Evolutionary conservation across 2,797 vertebrate genomes (phyloP), one percentile per base, ranked within the genome.

Genomic region (Argentina silus): DNA sequence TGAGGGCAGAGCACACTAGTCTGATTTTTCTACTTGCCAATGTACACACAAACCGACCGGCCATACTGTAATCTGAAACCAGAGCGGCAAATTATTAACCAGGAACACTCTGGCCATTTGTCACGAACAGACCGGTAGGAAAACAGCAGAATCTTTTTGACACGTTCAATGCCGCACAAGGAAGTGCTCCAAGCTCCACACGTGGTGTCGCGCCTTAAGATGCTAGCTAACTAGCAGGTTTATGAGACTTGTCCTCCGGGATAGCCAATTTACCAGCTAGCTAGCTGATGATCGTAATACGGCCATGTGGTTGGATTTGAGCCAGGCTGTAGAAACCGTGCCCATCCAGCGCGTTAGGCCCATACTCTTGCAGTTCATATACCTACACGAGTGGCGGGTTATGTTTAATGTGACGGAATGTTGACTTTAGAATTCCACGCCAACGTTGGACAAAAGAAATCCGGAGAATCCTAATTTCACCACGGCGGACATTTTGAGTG

Each of bases 401-500:
- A 62, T 19, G 44, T 67, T 67, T 11, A 6, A 67, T 3, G 11
- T 21, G 14, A 6, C 45, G 42, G n/a, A 48, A 3, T 14, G 48
- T 1, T 36, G 0, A 27, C 4, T 36, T 36, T 36, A 36, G 2
- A 67, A 67, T 27, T 51, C 19, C 3, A 11, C 44, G 1, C 15
- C 9, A 27, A 44, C 10, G 27, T 14, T 57, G 57, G 21, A 59
- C 57, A 67, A 65, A 51, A 48, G 21, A 61, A 82, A 78, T 73
- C 64, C 9, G 62, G 43, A 61, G 56, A 83, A 81, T 62, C 60
- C 56, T 57, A 71, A 69, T 4, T 36, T 4, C 78, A 76, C 44
- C 19, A 64, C 76, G 93, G 94, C 94, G 90, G 94, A 95, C 94
- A 95, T 95, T 93, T 95, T 95, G 88, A 83, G 82, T 81, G 81